These are phyloP conservation scores for Caenorhabditis afra DNA, from an alignment of 2,888 invertebrate species.

Conservation along the genomic window DNA sequence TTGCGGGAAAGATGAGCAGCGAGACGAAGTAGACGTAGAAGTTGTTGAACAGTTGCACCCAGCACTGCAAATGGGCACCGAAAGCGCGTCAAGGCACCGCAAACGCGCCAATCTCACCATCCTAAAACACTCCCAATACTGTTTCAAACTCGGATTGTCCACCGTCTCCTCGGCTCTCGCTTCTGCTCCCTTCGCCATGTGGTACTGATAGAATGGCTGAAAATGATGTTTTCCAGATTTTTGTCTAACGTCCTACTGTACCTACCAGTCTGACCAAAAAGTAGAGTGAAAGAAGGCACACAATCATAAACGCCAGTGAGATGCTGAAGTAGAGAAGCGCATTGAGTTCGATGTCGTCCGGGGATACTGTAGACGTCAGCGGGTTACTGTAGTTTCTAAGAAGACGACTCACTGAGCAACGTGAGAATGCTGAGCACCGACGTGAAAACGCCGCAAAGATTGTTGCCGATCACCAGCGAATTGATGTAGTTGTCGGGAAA, in stretches of 20 bases:
- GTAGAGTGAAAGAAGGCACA: constrained; percentile 96
- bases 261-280: constrained; percentile 93
- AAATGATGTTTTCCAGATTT: neutral
- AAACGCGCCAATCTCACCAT: constrained; percentile 41
- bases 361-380: constrained; percentile 64
- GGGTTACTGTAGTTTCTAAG: too few species aligned
- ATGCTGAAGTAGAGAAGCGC: constrained; percentile 98
- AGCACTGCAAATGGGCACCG: constrained; percentile 77
- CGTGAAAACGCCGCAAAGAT: constrained; percentile 80
- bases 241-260: neutral
- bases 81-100: neutral
- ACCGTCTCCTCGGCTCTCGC: constrained; percentile 56
- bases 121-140: constrained; percentile 66
- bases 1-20: constrained; percentile 90
- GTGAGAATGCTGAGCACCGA: constrained; percentile 77
- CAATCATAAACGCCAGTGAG: constrained; percentile 91
- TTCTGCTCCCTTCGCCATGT: constrained; percentile 59
- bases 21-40: constrained; percentile 94
- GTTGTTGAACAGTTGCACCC: constrained; percentile 91
- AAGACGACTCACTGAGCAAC: constrained; percentile 74
- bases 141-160: constrained; percentile 59
- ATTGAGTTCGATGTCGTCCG: constrained; percentile 82
- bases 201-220: constrained; percentile 68
- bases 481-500: constrained; percentile 90
- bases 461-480: constrained; percentile 87